Base-by-base conservation (phyloP, 2,888 invertebrate species). In the Amaurobius ferox region DNA sequence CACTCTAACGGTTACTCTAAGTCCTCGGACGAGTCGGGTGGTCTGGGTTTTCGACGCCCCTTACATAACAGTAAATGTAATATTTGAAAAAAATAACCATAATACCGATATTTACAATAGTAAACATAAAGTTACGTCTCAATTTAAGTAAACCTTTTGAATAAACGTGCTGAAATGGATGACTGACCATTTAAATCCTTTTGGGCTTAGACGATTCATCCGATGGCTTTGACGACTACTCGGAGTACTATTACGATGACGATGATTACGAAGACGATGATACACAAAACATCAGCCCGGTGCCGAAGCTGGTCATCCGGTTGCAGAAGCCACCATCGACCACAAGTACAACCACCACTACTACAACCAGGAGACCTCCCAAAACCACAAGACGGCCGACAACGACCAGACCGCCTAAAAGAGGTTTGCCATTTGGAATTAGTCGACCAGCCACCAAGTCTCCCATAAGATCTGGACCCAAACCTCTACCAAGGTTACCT, bases 181-280 rank as follows among this genome's bases (percentile, higher is more conserved):
- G n/a, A n/a, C n/a, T n/a, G n/a, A n/a, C n/a, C n/a, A n/a, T n/a
- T n/a, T n/a, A n/a, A n/a, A n/a, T n/a, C n/a, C n/a, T n/a, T n/a
- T n/a, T n/a, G n/a, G n/a, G n/a, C n/a, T n/a, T n/a, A 73, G 86
- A 79, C 29, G 79, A 79, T 13, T 70, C 73, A 7, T 48, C 79
- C 0, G 67, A 67, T 26, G 55, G 68, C 28, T 32, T 30, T 16
- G 79, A 79, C 13, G 86, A 86, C 7, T 79, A 86, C 19, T 76
- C 79, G 16, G 70, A 74, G 13, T 79, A 86, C 48, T 86, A 86
- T n/a, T 86, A 86, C 35, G 74, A 79, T 28, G 86, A 83, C 23
- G 81, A 85, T 2, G 86, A 86, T 23, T 78, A 86, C 11, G 78
- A 86, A 55, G 79, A 86, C 19, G 83, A 86, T 1, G 79, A 86